These are phyloP conservation scores for Drosophila mulleri DNA, from an alignment of 2,888 invertebrate genomes.

Conservation along the genomic window DNA sequence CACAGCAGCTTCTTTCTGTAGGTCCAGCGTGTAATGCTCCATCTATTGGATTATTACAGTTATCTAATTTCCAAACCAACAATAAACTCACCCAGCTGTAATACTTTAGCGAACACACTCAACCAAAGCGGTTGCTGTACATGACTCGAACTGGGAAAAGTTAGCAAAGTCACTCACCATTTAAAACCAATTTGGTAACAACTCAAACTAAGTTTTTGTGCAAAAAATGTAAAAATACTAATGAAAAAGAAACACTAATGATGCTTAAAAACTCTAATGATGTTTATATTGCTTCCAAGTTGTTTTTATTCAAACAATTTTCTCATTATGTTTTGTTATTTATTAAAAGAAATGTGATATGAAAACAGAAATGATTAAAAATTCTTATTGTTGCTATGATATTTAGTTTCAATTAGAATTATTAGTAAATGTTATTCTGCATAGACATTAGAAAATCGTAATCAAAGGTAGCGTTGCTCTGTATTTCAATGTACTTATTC, in stretches of 20 bases:
- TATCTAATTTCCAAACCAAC: neutral
- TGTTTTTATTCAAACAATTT: too few species aligned
- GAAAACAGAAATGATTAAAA: too few species aligned
- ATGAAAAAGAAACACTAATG: too few species aligned
- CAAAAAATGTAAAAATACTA: too few species aligned
- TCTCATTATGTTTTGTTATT: too few species aligned
- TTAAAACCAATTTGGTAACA: neutral
- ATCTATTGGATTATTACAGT: neutral
- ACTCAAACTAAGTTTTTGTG: neutral
- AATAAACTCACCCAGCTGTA: neutral
- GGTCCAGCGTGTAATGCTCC: neutral
- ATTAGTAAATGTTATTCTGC: neutral
- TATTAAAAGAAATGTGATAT: too few species aligned
- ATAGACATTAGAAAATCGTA: neutral
- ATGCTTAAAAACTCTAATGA: too few species aligned
- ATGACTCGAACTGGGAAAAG: neutral
- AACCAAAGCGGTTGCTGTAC: neutral
- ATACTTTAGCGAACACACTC: neutral
- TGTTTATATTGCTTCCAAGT: too few species aligned
- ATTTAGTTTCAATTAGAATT: too few species aligned
- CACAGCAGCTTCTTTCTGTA: too few species aligned
- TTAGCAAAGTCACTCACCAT: neutral
- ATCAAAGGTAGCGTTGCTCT: neutral
- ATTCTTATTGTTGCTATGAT: too few species aligned
- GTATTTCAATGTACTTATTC: neutral